Base-by-base conservation (phyloP, 2,888 invertebrate species). In the Dynastes hyllus region DNA sequence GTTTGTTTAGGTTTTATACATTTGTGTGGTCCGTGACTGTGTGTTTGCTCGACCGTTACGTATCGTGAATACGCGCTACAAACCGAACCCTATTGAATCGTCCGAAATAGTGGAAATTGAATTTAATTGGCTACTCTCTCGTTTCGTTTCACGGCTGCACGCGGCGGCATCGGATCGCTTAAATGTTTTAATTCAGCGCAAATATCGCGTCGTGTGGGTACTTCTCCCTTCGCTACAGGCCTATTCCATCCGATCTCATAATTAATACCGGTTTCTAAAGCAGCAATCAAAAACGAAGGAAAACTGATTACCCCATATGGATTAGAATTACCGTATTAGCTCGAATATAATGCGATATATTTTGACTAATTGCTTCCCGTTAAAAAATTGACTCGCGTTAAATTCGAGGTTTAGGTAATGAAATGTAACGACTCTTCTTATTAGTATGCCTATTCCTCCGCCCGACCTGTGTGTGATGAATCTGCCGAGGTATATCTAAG, bases 1-100 rank as follows among this genome's bases (percentile, higher is more conserved):
- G 83, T 84, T 84, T 83, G 83, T 83, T 84, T 83, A 84, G 84
- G 84, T 84, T 84, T 83, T 82, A 82, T 83, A 81, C 82, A 80
- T 82, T 82, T 84, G 83, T 84, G 84, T 83, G 84, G 84, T 84
- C 83, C 76, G 82, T 80, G 82, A 83, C 83, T 83, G 82, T 83
- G 82, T 82, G 83, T 82, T 84, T 84, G 81, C 83, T 82, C 83
- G 82, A 84, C 83, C 84, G 84, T 84, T 84, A 84, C 83, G 83
- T 82, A 84, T 83, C 83, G 83, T 83, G 83, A 84, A 83, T 58
- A 22, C 55, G 9, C 82, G 2, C 22, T 83, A 82, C 83, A 83
- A 84, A 84, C 80, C 83, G 82, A 82, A 83, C 82, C 82, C 81
- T 81, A 83, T 83, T 82, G 81, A 83, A 79, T 82, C 80, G 78